Evolutionary conservation across 2,113 vertebrate species (phyloP).

Genomic region (Podarcis raffonei): DNA sequence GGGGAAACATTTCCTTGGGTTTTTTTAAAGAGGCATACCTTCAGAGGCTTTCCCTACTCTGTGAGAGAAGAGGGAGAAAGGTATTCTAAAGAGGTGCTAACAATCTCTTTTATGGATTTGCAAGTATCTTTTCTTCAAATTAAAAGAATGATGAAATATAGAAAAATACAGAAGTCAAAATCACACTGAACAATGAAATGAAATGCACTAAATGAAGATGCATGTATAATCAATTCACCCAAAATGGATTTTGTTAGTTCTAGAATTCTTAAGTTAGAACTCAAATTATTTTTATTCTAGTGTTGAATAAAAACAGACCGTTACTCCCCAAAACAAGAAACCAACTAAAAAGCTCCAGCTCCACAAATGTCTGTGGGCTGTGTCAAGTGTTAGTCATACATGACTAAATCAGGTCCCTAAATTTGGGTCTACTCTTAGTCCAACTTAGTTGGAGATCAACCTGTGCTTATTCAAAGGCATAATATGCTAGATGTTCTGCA

Average conservation of each 20-base stretch:
- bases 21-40: neutral
- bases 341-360: neutral
- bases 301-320: neutral
- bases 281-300: neutral
- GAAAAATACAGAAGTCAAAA: no score
- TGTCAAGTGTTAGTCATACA: no score
- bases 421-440: no score
- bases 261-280: neutral
- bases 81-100: neutral
- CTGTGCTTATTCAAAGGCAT: neutral
- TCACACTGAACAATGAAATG: neutral
- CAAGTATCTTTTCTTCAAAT: no score
- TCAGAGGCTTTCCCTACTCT: neutral
- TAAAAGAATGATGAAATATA: no score
- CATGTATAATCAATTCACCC: neutral
- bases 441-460: no score
- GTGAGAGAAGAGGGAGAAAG: no score
- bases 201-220: neutral
- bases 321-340: neutral
- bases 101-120: no score
- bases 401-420: no score
- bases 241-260: neutral
- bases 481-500: neutral
- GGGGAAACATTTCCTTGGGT: neutral
- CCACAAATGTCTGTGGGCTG: neutral